Conservation (phyloP, 2,113 vertebrate species). For the Mustelus asterias region DNA sequence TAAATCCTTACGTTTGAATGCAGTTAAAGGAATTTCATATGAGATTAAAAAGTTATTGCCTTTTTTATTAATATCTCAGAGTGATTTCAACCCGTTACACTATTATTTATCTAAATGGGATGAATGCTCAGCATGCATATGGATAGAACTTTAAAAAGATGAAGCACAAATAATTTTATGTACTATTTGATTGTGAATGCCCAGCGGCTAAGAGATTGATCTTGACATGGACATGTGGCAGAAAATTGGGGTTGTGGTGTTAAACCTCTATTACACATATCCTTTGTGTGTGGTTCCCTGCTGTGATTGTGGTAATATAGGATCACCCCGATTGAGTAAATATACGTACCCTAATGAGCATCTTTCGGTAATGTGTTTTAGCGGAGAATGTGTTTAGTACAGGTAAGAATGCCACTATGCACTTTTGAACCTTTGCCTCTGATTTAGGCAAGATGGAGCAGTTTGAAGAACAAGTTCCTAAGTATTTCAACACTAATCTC, state of each 20-base stretch:
- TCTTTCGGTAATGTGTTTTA: not conserved
- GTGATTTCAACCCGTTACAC: not conserved
- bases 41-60: not conserved
- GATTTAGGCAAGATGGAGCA: not conserved
- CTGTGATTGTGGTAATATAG: not conserved
- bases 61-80: not conserved
- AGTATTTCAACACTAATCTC: not conserved
- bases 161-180: not conserved
- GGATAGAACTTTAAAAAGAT: no score
- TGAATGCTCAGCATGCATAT: not conserved
- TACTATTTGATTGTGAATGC: not conserved
- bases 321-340: not conserved
- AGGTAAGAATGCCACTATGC: not conserved
- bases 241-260: not conserved
- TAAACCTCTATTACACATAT: not conserved
- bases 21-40: not conserved
- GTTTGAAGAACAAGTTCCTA: not conserved
- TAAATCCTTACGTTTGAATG: not conserved
- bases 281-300: not conserved
- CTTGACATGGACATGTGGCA: not conserved
- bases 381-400: not conserved
- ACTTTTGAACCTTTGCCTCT: not conserved
- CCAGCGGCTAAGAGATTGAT: not conserved
- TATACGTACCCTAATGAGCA: not conserved
- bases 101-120: not conserved